Percentiles rank a stretch among this genome's conserved stretches.
Conservation (phyloP, 2,888 invertebrate species). For the Patella pellucida region DNA sequence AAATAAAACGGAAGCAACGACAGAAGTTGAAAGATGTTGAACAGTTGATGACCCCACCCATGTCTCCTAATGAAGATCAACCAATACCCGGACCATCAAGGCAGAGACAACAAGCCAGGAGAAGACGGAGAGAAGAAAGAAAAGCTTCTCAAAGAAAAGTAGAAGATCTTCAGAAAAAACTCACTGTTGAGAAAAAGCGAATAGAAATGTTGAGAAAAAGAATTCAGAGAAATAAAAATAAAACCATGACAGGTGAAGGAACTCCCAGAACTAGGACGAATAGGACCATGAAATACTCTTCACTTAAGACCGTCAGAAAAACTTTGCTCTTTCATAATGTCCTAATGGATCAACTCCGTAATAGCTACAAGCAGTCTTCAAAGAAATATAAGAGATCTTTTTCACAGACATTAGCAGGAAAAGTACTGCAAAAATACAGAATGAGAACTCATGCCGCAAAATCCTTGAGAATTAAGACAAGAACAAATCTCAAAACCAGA, state of each 20-base stretch:
- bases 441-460: neutral
- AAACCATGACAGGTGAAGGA: neutral
- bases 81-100: neutral
- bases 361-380: neutral
- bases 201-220: neutral
- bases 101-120: neutral
- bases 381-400: neutral
- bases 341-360: neutral
- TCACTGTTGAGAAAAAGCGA: neutral
- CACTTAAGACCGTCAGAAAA: neutral
- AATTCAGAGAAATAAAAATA: neutral
- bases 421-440: neutral
- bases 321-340: slow-evolving; percentile 5
- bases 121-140: neutral
- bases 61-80: neutral
- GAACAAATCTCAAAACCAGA: neutral
- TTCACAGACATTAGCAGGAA: neutral
- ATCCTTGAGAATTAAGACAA: neutral
- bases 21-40: slow-evolving; percentile 4
- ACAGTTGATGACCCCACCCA: neutral
- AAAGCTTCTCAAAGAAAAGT: neutral
- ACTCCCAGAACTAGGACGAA: slow-evolving; percentile 3
- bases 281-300: neutral
- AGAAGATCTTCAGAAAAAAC: slow-evolving; percentile 1
- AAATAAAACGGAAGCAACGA: neutral